Percentiles rank a stretch among this genome's conserved stretches.
These are phyloP conservation scores for Brachionus manjavacas DNA, from an alignment of 1,140 invertebrate species.

Conservation along the genomic window DNA sequence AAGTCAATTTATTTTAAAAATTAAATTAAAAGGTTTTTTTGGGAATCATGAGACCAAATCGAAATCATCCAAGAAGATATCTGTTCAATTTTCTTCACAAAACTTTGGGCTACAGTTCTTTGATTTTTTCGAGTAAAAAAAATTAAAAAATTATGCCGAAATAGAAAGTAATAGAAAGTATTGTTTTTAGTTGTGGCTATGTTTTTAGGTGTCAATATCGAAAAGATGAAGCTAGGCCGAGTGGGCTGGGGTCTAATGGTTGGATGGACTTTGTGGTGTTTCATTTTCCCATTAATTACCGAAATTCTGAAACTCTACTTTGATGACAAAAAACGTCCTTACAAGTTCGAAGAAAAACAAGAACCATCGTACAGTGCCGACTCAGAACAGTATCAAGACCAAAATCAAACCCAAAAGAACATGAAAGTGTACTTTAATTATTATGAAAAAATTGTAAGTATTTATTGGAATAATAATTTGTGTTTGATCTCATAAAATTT, in stretches of 20 bases:
- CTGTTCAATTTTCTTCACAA: conserved; percentile 23
- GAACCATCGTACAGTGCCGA: not conserved
- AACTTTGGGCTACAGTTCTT: not conserved
- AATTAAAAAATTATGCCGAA: not conserved
- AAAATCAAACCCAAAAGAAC: not conserved
- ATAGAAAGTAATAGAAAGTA: not conserved
- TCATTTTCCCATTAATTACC: not conserved
- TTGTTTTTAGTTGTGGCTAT: conserved; percentile 22
- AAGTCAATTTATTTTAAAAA: not conserved
- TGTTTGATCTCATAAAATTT: not conserved
- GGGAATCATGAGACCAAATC: not conserved
- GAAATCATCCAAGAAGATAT: conserved; percentile 12
- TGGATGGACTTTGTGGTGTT: conserved; percentile 32
- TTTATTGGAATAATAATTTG: not conserved
- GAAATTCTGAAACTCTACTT: not conserved
- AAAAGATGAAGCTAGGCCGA: not conserved
- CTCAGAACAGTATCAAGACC: not conserved
- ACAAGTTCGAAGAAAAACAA: not conserved
- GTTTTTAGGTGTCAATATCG: conserved; percentile 3
- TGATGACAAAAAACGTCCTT: not conserved
- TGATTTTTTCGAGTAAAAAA: conserved; percentile 28
- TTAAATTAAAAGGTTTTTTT: not conserved
- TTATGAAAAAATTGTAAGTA: not conserved
- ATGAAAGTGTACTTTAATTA: not conserved
- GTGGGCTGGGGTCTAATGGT: conserved; percentile 25